A percentile compares a stretch with the other conserved stretches of the same genome.
Conservation (phyloP, 2,797 vertebrate genomes). For the Gouania willdenowi region DNA sequence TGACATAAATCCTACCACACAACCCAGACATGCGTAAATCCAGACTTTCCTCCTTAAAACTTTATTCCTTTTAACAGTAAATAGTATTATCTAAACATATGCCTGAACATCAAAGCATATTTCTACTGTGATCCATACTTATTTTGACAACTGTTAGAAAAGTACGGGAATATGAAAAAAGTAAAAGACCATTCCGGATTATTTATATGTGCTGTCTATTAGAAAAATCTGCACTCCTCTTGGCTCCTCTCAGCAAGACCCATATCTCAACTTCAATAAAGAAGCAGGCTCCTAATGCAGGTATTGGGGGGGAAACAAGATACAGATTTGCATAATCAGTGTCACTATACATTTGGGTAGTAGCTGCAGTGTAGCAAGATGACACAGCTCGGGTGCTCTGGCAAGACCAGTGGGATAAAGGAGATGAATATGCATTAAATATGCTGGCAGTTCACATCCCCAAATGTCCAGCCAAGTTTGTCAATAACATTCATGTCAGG, state of each 20-base stretch:
- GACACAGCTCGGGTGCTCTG: slow-evolving; percentile 69
- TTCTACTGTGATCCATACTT: slow-evolving; percentile 60
- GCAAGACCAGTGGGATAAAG: slow-evolving; percentile 70
- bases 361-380: slow-evolving; percentile 76
- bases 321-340: slow-evolving; percentile 86
- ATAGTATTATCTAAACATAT: slow-evolving; percentile 46
- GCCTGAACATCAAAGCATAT: slow-evolving; percentile 62
- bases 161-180: slow-evolving; percentile 58
- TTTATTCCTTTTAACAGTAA: slow-evolving; percentile 53
- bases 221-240: slow-evolving; percentile 35
- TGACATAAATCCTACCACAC: slow-evolving; percentile 13
- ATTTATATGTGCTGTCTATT: too few relatives aligned
- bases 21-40: slow-evolving; percentile 24
- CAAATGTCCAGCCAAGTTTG: slow-evolving; percentile 78
- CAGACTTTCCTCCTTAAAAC: slow-evolving; percentile 43
- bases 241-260: slow-evolving; percentile 40
- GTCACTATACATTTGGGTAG: slow-evolving; percentile 82
- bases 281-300: slow-evolving; percentile 71
- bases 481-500: slow-evolving; percentile 75
- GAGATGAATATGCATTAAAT: slow-evolving; percentile 77
- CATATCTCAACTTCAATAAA: slow-evolving; percentile 75
- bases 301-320: slow-evolving; percentile 73
- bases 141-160: slow-evolving; percentile 67
- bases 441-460: slow-evolving; percentile 69
- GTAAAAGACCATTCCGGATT: slow-evolving; percentile 71